Conservation (phyloP, 1,140 invertebrate species). For the Tetramorium parvispinum region DNA sequence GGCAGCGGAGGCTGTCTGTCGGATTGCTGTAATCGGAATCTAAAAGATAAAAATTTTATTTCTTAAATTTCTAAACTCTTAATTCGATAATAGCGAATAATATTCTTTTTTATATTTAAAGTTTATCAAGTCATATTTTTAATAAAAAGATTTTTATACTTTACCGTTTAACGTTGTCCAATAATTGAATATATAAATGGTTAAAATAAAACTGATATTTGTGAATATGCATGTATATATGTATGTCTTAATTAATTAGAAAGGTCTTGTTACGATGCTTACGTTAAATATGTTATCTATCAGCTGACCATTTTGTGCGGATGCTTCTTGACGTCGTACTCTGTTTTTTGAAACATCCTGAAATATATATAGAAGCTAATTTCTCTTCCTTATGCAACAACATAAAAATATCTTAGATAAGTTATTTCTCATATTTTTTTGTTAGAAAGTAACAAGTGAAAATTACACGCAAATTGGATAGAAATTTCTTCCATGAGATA, state of each 20-base stretch:
- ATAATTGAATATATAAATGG: conserved; percentile 7
- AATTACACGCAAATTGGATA: background rate
- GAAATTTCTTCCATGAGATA: conserved; percentile 25
- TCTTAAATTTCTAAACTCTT: background rate
- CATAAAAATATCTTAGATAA: background rate
- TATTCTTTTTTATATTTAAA: background rate
- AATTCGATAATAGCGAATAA: background rate
- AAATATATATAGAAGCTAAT: conserved; percentile 1
- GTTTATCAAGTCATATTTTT: background rate
- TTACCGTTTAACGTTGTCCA: background rate
- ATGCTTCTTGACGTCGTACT: conserved; percentile 21
- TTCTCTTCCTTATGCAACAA: background rate
- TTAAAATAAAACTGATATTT: background rate
- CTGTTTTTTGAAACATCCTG: conserved; percentile 28
- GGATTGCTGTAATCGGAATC: conserved; percentile 81
- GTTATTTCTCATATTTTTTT: background rate
- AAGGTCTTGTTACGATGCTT: conserved; percentile 55
- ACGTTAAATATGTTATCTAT: conserved; percentile 81
- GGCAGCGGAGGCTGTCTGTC: conserved; percentile 75
- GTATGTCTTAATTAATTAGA: background rate
- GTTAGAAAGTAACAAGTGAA: background rate
- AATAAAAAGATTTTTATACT: background rate
- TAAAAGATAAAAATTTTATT: conserved; percentile 43
- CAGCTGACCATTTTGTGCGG: conserved; percentile 48
- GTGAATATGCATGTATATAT: too few relatives aligned